Evolutionary conservation across 2,888 invertebrate species (phyloP).

Genomic region (Melinaea marsaeus): DNA sequence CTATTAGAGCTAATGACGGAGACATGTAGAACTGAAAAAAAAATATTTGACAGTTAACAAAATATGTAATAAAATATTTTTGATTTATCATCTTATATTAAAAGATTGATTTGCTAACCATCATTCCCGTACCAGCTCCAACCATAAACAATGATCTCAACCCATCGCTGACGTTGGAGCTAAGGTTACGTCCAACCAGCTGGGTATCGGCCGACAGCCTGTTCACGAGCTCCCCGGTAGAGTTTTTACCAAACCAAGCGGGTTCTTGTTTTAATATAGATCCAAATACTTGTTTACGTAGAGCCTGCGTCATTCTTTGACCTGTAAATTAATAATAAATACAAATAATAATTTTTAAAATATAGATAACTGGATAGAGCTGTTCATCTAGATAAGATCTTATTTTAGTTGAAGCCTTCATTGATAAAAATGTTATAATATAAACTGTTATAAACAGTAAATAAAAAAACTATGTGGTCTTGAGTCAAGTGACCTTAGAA

Average conservation of each 20-base stretch:
- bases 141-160: slow-evolving; percentile 92
- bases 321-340: slow-evolving; percentile 74
- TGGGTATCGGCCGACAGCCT: slow-evolving; percentile 93
- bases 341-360: background rate
- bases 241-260: slow-evolving; percentile 92
- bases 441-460: too few relatives aligned
- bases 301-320: slow-evolving; percentile 89
- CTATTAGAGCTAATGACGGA: slow-evolving; percentile 89
- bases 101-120: slow-evolving; percentile 79
- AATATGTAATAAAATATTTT: background rate
- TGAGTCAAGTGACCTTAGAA: too few relatives aligned
- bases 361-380: background rate
- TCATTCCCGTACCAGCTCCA: slow-evolving; percentile 93
- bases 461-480: too few relatives aligned
- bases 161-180: slow-evolving; percentile 96
- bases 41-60: background rate
- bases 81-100: background rate
- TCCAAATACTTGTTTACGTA: slow-evolving; percentile 87
- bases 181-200: slow-evolving; percentile 93
- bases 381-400: too few relatives aligned
- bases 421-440: too few relatives aligned
- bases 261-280: slow-evolving; percentile 92
- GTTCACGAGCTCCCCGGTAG: slow-evolving; percentile 95
- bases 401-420: too few relatives aligned
- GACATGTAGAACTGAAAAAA: slow-evolving; percentile 91